Conservation (phyloP, 2,888 invertebrate genomes). For the Pollenia amentaria region DNA sequence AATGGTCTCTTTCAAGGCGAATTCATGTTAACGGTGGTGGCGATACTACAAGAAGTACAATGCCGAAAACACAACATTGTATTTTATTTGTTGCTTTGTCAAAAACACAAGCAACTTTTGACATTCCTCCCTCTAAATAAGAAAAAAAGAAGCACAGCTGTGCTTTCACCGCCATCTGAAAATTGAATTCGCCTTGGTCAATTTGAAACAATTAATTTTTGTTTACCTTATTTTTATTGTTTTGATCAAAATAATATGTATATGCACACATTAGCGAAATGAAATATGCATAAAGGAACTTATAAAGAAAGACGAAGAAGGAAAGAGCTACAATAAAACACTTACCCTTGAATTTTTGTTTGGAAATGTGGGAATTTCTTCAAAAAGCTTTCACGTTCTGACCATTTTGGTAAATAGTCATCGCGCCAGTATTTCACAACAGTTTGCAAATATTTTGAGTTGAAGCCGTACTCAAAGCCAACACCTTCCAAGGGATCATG, state of each 20-base stretch:
- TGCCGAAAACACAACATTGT: too few species aligned
- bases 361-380: conserved; percentile 91
- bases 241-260: not conserved
- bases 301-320: not conserved
- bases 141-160: too few species aligned
- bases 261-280: not conserved
- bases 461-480: conserved; percentile 93
- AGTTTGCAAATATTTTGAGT: conserved; percentile 88
- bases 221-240: conserved; percentile 5
- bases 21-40: too few species aligned
- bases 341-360: conserved; percentile 89
- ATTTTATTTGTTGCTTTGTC: too few species aligned
- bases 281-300: not conserved
- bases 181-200: too few species aligned
- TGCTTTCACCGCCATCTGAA: too few species aligned
- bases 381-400: conserved; percentile 88
- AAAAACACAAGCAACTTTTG: too few species aligned
- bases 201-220: not conserved
- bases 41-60: too few species aligned
- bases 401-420: conserved; percentile 89
- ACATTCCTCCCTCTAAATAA: too few species aligned
- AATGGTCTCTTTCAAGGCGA: too few species aligned
- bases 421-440: conserved; percentile 92
- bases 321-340: not conserved
- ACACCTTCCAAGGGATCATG: conserved; percentile 88